Percentiles rank a stretch among this genome's conserved stretches.
Evolutionary conservation across 2,888 invertebrate species (phyloP).

Genomic region (Nymphalis polychloros): DNA sequence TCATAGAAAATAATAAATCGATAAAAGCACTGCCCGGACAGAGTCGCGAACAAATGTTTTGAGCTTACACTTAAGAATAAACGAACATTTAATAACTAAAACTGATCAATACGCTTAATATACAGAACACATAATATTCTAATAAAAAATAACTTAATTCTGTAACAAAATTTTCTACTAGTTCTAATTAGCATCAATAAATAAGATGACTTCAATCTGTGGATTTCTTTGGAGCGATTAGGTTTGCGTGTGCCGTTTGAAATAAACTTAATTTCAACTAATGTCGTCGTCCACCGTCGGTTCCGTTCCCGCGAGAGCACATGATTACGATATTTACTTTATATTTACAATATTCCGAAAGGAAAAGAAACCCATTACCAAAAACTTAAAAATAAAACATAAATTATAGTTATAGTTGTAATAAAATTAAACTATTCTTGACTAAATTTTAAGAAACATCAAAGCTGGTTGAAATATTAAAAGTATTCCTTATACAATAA

Average conservation of each 20-base stretch:
- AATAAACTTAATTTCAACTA: slow-evolving; percentile 17
- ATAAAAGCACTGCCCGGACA: slow-evolving; percentile 51
- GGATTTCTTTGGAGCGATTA: slow-evolving; percentile 63
- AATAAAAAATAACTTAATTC: slow-evolving; percentile 75
- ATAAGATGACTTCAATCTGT: slow-evolving; percentile 74
- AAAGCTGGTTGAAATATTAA: neutral
- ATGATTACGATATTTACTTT: slow-evolving; percentile 14
- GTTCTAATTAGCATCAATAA: slow-evolving; percentile 75
- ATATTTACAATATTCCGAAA: slow-evolving; percentile 39
- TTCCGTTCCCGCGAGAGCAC: slow-evolving; percentile 14
- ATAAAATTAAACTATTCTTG: slow-evolving; percentile 14
- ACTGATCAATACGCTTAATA: slow-evolving; percentile 70
- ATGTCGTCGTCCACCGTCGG: slow-evolving; percentile 1
- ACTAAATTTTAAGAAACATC: slow-evolving; percentile 19
- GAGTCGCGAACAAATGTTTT: slow-evolving; percentile 54
- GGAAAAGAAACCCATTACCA: slow-evolving; percentile 43
- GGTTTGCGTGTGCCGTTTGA: slow-evolving; percentile 25
- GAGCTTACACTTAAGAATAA: slow-evolving; percentile 66
- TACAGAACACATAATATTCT: slow-evolving; percentile 72
- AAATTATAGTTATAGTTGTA: slow-evolving; percentile 22
- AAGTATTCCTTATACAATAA: neutral
- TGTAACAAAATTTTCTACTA: slow-evolving; percentile 67
- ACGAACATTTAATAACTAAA: slow-evolving; percentile 59
- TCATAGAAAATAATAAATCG: slow-evolving; percentile 64
- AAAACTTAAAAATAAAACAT: slow-evolving; percentile 35